Base-by-base conservation (phyloP, 2,113 vertebrate species). In the Malurus elegans region DNA sequence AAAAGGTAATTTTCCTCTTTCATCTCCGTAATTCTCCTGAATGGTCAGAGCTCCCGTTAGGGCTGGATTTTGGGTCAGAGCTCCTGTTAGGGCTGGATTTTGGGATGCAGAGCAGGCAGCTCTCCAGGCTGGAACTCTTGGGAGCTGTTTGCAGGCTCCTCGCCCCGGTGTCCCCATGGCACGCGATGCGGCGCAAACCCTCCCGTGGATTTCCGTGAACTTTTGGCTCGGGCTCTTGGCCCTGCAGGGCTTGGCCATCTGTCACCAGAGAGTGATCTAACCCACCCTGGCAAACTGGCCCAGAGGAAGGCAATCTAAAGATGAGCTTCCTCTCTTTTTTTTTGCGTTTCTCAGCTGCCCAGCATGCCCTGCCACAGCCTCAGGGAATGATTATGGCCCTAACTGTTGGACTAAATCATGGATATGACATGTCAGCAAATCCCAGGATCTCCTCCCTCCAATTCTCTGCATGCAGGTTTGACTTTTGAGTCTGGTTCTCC, bases 261-360 rank as follows among this genome's bases (percentile, higher is more conserved):
- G 87, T 95, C 81, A 88, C 74, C 38, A 48, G 81, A 62, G 84
- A 65, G 26, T 91, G 67, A 87, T 91, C 95, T 94, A 95, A 92
- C 86, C 92, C 34, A 65, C 50, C 62, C 54, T 95, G 93, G 87
- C 93, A 95, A 95, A 86, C 32, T 70, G 81, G 82, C 91, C 90
- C 65, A 12, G 8, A 87, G 92, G 76, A 40, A 82, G 53, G 66
- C 90, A 90, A 79, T 23, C 29, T 12, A 32, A 75, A 94, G 80
- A 91, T 12, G 78, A 93, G 81, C 32, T 83, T 57, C 57, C 58
- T 79, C 50, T 90, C 25, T 0, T 32, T 71, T 32, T 71, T 89
- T 92, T 71, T 82, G 45, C n/a, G 0, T 94, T 90, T 92, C 84
- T 91, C 92, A 90, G 80, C 84, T 93, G 38, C 53, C 64, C 69